Conservation (phyloP, 2,888 invertebrate genomes). For the Dynastes tityus region DNA sequence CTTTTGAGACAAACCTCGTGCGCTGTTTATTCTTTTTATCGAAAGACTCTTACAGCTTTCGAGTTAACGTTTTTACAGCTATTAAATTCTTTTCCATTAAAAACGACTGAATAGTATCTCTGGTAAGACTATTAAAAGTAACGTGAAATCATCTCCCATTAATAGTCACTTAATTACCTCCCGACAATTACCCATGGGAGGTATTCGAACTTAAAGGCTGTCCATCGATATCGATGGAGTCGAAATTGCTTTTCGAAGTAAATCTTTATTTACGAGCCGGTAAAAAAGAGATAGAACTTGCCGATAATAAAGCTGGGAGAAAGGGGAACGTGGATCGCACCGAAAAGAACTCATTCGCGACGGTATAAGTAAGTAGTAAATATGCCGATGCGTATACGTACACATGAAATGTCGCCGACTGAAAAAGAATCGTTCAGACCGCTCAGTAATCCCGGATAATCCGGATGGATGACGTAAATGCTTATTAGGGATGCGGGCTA, state of each 20-base stretch:
- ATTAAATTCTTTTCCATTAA: too few relatives aligned
- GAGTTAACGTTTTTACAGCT: too few relatives aligned
- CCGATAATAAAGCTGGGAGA: not conserved
- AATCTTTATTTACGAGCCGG: constrained; percentile 22
- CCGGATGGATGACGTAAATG: constrained; percentile 48
- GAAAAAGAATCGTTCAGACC: too few relatives aligned
- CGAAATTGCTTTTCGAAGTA: constrained; percentile 2
- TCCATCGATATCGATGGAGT: constrained; percentile 8
- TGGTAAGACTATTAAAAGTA: too few relatives aligned
- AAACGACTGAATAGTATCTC: too few relatives aligned
- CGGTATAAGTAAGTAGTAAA: constrained; percentile 39
- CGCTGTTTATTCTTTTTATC: too few relatives aligned
- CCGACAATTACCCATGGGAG: constrained; percentile 5
- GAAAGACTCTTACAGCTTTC: too few relatives aligned
- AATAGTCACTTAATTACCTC: constrained; percentile 1
- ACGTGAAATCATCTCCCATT: not conserved
- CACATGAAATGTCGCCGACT: too few relatives aligned
- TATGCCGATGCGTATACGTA: constrained; percentile 27
- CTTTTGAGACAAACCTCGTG: not conserved
- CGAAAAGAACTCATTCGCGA: not conserved
- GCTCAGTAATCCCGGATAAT: constrained; percentile 36
- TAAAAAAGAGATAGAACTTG: not conserved
- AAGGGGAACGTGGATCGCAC: not conserved
- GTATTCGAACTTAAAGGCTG: not conserved
- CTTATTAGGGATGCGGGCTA: constrained; percentile 18